Base-by-base conservation (phyloP, 1,140 invertebrate species). In the Drosophila willistoni region DNA sequence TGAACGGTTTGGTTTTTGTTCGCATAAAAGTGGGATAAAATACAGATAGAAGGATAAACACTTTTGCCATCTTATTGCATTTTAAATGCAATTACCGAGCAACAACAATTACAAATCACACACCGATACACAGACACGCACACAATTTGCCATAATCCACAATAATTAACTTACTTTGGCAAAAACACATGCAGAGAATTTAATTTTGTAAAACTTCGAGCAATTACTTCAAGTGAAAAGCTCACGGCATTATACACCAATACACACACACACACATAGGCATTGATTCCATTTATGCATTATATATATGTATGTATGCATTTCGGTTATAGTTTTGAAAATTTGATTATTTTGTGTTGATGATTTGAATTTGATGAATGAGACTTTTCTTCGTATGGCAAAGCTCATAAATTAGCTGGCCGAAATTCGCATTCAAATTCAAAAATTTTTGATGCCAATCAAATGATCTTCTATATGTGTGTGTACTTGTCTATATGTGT, bases 1-100 rank as follows among this genome's bases (percentile, higher is more conserved):
- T 83, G 79, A 86, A 86, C 84, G 79, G 60, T 51, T 81, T 72
- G 75, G 7, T 44, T 17, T 72, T 74, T 69, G 73, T 73, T 73
- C 60, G 62, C 69, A 80, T 73, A 66, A 80, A 65, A 68, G 71
- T 61, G 68, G 42, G 62, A 56, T 51, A 51, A 51, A 51, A 10
- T n/a, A 64, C 51, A 51, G n/a, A 64, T 42, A 51, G 25, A 71
- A 64, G 22, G 14, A 25, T 9, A 17, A 64, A 47, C 9, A 59
- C 41, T 60, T 29, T 60, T 29, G 41, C 36, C 51, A 64, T 61
- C 64, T 68, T 79, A 80, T 76, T 25, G 77, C 71, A 63, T 74
- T 71, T 76, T 65, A 72, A 81, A 77, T 81, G 64, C 79, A 81
- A 71, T 73, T 59, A 55, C 17, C 69, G 72, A 65, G 19, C 44